Evolutionary conservation across 2,888 invertebrate genomes (phyloP), one percentile per base, ranked within the genome.

Genomic region (Anodontia alba): DNA sequence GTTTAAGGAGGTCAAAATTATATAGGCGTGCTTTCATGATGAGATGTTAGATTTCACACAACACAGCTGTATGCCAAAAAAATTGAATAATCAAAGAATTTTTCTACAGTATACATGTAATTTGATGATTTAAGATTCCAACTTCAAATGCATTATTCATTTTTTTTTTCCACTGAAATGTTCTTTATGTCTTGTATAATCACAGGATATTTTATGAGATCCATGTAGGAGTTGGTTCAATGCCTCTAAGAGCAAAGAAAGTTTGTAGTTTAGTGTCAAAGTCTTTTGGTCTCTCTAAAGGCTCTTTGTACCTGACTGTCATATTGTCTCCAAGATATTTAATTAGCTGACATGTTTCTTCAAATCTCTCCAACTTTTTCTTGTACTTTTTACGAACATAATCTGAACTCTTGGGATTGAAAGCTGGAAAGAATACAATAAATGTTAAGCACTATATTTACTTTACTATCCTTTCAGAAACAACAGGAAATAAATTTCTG

Each of bases 341-440:
- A 72, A 95, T 94, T 54, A 95, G 90, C 72, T 92, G 86, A 87
- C 94, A 95, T 3, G 94, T 93, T 49, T 94, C 93, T 77, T 94
- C 94, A 90, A 94, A 94, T 76, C 92, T 87, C 79, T 91, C 88
- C 77, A 95, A 84, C 76, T 94, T 94, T 87, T 93, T 88, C 83
- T 91, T 91, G 89, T 94, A 94, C 88, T 94, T 94, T 81, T 93
- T 93, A 43, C 94, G 88, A 12, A 94, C 89, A 86, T 94, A 94
- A 5, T 94, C 94, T 2, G 94, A 93, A 86, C 92, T 94, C 76
- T 93, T 94, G 1, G 94, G 94, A 86, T 95, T 95, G 88, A 92
- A 93, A 49, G 94, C 95, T 94, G 90, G 42, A 90, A 90, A 67
- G 70, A 75, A 68, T 20, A 46, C 12, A 38, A 12, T 12, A 38